phyloP scores from a whole-genome alignment of 2,797 vertebrate genomes.

The Rhinichthys osculus region DNA sequence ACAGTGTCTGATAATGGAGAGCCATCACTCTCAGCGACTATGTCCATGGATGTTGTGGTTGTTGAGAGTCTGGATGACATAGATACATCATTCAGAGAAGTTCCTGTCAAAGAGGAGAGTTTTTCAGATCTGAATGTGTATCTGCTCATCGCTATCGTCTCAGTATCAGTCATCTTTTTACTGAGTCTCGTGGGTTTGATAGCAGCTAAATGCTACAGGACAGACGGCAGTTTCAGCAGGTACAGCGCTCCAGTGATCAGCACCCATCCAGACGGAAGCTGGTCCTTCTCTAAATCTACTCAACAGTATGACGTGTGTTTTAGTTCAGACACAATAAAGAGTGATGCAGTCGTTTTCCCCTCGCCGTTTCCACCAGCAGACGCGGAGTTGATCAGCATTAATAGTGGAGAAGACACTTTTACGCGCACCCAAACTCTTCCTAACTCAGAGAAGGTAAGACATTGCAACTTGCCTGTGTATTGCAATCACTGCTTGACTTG shows the following conservation, averaged over 20 bases:
- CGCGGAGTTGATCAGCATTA: slow-evolving; percentile 4
- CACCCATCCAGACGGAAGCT: slow-evolving; percentile 58
- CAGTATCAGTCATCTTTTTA: slow-evolving; percentile 25
- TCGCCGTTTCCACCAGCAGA: not conserved
- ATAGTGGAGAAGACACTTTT: slow-evolving; percentile 36
- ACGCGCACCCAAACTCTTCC: not conserved
- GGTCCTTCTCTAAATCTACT: slow-evolving; percentile 54
- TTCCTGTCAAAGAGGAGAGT: slow-evolving; percentile 13
- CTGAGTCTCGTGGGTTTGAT: slow-evolving; percentile 51
- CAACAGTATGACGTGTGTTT: slow-evolving; percentile 59
- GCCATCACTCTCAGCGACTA: slow-evolving; percentile 74
- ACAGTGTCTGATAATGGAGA: slow-evolving; percentile 75
- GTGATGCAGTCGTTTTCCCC: slow-evolving; percentile 32
- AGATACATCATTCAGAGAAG: not conserved
- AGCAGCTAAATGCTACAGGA: slow-evolving; percentile 54
- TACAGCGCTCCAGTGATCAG: slow-evolving; percentile 52
- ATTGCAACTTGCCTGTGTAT: not conserved
- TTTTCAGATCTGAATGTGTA: slow-evolving; percentile 42
- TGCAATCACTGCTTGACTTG: not conserved
- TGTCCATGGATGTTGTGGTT: slow-evolving; percentile 71
- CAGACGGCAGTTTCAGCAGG: slow-evolving; percentile 40
- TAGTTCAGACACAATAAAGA: slow-evolving; percentile 55
- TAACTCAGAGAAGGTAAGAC: not conserved
- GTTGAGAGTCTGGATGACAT: slow-evolving; percentile 17
- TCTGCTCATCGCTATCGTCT: slow-evolving; percentile 40